These are phyloP conservation scores for Heterodera carotae DNA, from an alignment of 1,140 invertebrate genomes.

Conservation along the genomic window DNA sequence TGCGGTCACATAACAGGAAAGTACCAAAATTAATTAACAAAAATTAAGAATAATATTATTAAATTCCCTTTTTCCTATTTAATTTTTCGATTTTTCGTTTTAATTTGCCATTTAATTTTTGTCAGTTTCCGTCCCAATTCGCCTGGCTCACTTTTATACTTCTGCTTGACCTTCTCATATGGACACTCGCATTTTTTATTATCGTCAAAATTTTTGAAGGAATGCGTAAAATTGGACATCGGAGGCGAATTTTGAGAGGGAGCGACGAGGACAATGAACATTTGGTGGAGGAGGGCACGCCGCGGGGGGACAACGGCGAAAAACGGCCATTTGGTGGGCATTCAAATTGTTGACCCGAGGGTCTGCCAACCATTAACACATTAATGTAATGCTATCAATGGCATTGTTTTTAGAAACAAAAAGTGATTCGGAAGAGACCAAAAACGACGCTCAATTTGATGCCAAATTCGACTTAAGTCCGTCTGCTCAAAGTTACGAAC, in stretches of 20 bases:
- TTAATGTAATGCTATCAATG: too few species aligned
- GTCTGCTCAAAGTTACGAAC: too few species aligned
- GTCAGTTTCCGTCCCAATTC: constrained; percentile 2
- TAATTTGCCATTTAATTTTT: neutral
- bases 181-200: neutral
- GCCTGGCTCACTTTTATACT: neutral
- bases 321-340: neutral
- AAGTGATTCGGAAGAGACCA: neutral
- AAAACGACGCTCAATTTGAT: neutral
- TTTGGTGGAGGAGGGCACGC: neutral
- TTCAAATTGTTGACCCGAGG: neutral
- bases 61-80: too few species aligned
- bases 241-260: neutral
- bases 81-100: too few species aligned
- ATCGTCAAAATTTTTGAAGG: neutral
- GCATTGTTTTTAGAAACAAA: too few species aligned
- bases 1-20: too few species aligned
- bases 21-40: too few species aligned
- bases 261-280: neutral
- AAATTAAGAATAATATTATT: too few species aligned
- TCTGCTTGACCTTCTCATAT: neutral
- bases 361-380: too few species aligned
- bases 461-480: neutral
- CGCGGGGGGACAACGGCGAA: neutral
- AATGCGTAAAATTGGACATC: neutral